Evolutionary conservation across 2,888 invertebrate genomes (phyloP).

Genomic region (Octonoba sinensis): DNA sequence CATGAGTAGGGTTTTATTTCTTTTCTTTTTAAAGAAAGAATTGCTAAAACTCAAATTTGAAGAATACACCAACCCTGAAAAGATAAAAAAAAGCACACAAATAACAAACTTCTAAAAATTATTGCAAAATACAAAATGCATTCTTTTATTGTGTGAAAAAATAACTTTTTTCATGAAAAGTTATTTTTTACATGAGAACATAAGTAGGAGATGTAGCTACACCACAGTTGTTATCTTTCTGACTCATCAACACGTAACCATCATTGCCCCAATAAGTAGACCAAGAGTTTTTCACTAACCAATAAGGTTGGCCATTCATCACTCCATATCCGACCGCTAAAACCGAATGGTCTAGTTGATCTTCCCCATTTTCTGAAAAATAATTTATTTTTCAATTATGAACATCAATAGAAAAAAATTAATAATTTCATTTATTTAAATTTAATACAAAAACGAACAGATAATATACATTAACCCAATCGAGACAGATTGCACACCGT

Average conservation of each 20-base stretch:
- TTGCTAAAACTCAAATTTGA: too few species aligned
- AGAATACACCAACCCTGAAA: too few species aligned
- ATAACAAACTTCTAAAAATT: too few species aligned
- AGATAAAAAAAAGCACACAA: too few species aligned
- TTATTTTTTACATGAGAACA: constrained; percentile 43
- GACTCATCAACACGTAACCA: constrained; percentile 92
- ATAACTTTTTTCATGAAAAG: not conserved
- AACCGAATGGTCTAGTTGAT: constrained; percentile 91
- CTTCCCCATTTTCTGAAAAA: constrained; percentile 80
- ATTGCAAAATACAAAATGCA: too few species aligned
- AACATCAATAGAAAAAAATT: not conserved
- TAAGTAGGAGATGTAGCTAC: constrained; percentile 88
- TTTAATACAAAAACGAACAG: not conserved
- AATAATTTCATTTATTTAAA: constrained; percentile 14
- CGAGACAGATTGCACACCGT: too few species aligned
- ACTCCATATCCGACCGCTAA: constrained; percentile 92
- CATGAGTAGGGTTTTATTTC: too few species aligned
- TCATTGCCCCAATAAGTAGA: constrained; percentile 98
- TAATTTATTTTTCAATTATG: constrained; percentile 16
- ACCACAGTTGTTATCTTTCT: constrained; percentile 92
- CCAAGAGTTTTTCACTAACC: constrained; percentile 97
- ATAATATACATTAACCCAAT: not conserved
- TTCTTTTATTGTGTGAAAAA: too few species aligned
- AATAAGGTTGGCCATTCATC: constrained; percentile 86
- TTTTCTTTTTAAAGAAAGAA: too few species aligned